phyloP scores from a whole-genome alignment of 2,797 vertebrate genomes.

The Notoglanidium macrostoma region DNA sequence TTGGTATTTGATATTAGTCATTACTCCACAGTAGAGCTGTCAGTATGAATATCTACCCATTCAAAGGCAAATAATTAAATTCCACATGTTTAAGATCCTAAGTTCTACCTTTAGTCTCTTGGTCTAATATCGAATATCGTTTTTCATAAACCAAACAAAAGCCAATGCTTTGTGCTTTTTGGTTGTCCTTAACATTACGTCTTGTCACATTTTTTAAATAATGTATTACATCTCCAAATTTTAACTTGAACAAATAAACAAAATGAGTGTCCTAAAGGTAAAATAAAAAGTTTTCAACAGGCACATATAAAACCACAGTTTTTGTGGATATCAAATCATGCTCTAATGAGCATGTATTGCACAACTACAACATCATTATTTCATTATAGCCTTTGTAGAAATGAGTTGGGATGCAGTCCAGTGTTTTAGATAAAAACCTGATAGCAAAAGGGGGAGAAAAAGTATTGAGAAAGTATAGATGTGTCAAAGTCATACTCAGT shows the following conservation, averaged over 20 bases:
- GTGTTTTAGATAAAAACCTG: neutral
- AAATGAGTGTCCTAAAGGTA: neutral
- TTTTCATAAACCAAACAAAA: neutral
- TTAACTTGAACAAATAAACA: neutral
- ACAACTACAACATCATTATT: neutral
- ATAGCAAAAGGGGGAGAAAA: neutral
- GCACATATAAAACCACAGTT: neutral
- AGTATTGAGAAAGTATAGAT: neutral
- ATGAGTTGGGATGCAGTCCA: neutral
- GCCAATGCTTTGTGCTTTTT: neutral
- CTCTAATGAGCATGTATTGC: neutral
- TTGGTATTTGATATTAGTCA: neutral
- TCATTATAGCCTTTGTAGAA: neutral
- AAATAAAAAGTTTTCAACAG: neutral
- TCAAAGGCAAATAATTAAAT: conserved; percentile 13
- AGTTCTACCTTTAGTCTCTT: neutral
- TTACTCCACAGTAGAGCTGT: neutral
- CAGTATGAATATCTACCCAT: neutral
- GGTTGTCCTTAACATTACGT: neutral
- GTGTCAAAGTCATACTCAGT: neutral
- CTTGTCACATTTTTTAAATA: neutral
- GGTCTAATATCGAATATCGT: neutral
- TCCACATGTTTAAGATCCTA: neutral
- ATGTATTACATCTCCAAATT: neutral
- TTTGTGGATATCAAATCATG: neutral